Percentiles rank a stretch among this genome's conserved stretches.
Evolutionary conservation across 2,797 vertebrate species (phyloP).

Genomic region (Bovichtus variegatus): DNA sequence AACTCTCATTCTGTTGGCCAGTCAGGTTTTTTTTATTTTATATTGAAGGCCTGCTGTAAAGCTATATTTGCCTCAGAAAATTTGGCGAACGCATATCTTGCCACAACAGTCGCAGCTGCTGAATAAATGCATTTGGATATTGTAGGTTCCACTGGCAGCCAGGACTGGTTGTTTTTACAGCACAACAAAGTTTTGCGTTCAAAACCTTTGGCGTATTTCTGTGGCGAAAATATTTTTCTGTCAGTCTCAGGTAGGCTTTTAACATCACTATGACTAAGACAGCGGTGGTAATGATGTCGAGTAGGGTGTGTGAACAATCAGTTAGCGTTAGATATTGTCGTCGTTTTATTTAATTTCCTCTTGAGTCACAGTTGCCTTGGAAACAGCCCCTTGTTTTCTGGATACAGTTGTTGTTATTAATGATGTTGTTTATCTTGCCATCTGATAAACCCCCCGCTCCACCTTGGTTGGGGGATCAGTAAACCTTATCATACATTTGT

Average conservation of each 20-base stretch:
- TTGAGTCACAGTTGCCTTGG: constrained; percentile 89
- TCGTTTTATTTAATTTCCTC: constrained; percentile 49
- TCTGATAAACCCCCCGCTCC: constrained; percentile 53
- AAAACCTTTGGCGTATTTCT: constrained; percentile 33
- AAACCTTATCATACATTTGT: constrained; percentile 86
- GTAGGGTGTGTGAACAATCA: constrained; percentile 81
- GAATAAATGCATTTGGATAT: background rate
- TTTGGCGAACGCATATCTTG: constrained; percentile 21
- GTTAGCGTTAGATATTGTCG: constrained; percentile 53
- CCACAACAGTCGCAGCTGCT: constrained; percentile 32
- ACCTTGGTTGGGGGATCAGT: constrained; percentile 47
- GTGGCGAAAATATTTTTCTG: constrained; percentile 51
- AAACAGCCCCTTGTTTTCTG: constrained; percentile 73
- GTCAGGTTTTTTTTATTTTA: constrained; percentile 37
- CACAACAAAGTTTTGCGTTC: constrained; percentile 57
- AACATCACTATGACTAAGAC: constrained; percentile 69
- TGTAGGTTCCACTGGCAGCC: no score
- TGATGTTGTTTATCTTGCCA: constrained; percentile 66
- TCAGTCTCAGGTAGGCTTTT: constrained; percentile 85
- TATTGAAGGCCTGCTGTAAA: constrained; percentile 29
- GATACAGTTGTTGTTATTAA: constrained; percentile 54
- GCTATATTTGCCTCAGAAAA: constrained; percentile 29
- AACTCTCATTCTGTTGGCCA: constrained; percentile 47
- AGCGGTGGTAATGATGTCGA: constrained; percentile 52
- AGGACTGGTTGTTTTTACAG: constrained; percentile 18